Evolutionary conservation across 37 sponge, comb jelly and placozoan genomes (phyloP).

Genomic region (Crambe crambe): DNA sequence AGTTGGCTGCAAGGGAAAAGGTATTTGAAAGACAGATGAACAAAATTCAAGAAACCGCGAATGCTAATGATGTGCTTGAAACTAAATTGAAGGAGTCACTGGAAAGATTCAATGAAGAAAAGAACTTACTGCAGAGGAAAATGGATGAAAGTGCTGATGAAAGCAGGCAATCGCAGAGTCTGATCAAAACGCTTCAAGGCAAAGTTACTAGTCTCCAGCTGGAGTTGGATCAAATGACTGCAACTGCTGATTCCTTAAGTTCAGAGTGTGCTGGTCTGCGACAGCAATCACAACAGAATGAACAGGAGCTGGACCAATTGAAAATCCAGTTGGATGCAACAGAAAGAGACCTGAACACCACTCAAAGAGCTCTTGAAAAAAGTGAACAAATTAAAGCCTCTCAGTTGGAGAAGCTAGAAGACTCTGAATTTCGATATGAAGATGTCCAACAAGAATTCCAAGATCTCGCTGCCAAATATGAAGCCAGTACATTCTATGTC

Average conservation of each 20-base stretch:
- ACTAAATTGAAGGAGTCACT: conserved; percentile 9
- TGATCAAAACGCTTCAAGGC: neutral
- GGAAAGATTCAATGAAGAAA: conserved; percentile 10
- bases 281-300: conserved; percentile 12
- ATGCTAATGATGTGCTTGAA: neutral
- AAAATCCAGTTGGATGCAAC: conserved; percentile 8
- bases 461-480: neutral
- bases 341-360: conserved; percentile 15
- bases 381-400: neutral
- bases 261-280: conserved; percentile 19
- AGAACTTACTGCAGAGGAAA: neutral
- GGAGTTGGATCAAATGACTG: neutral
- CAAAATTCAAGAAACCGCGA: conserved; percentile 8
- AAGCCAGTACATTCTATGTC: conserved; percentile 4
- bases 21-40: neutral
- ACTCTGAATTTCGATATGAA: conserved; percentile 3
- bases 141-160: neutral
- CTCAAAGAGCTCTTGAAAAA: conserved; percentile 10
- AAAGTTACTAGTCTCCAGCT: neutral
- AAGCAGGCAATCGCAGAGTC: neutral
- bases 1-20: neutral
- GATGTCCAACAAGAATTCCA: neutral
- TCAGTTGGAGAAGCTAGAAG: neutral
- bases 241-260: neutral
- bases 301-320: neutral